phyloP scores from a whole-genome alignment of 2,888 invertebrate species.

The Polyommatus icarus region DNA sequence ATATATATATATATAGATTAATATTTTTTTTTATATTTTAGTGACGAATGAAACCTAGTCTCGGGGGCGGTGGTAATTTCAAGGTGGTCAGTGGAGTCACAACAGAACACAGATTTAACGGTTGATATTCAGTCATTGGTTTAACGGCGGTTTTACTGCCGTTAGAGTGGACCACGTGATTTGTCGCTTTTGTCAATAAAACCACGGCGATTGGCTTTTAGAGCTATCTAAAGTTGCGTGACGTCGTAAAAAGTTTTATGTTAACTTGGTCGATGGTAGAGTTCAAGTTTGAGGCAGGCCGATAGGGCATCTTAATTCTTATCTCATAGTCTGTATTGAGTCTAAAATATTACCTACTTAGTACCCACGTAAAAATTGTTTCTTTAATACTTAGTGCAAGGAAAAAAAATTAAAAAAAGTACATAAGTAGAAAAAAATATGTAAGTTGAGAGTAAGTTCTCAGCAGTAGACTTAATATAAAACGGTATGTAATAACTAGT shows the following conservation, averaged over 20 bases:
- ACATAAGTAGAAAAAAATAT: too few species aligned
- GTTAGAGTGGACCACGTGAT: slow-evolving; percentile 33
- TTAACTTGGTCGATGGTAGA: background rate
- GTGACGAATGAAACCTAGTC: background rate
- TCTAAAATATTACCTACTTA: background rate
- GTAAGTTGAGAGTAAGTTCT: too few species aligned
- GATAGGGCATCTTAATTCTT: background rate
- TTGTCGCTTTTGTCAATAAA: slow-evolving; percentile 17
- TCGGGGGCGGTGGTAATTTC: background rate
- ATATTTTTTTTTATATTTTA: too few species aligned
- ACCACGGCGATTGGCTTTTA: slow-evolving; percentile 21
- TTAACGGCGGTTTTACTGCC: slow-evolving; percentile 47
- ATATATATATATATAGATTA: too few species aligned
- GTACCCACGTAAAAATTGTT: background rate
- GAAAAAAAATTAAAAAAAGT: too few species aligned
- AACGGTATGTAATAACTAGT: too few species aligned
- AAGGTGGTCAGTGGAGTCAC: background rate
- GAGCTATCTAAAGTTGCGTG: background rate
- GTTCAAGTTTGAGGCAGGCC: background rate
- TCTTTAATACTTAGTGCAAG: too few species aligned
- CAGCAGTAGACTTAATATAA: too few species aligned
- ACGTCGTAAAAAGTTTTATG: slow-evolving; percentile 7
- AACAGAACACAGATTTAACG: slow-evolving; percentile 5
- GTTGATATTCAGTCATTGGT: slow-evolving; percentile 52
- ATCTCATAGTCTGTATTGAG: background rate